phyloP scores from a whole-genome alignment of 2,113 vertebrate species.

The Prionailurus viverrinus region DNA sequence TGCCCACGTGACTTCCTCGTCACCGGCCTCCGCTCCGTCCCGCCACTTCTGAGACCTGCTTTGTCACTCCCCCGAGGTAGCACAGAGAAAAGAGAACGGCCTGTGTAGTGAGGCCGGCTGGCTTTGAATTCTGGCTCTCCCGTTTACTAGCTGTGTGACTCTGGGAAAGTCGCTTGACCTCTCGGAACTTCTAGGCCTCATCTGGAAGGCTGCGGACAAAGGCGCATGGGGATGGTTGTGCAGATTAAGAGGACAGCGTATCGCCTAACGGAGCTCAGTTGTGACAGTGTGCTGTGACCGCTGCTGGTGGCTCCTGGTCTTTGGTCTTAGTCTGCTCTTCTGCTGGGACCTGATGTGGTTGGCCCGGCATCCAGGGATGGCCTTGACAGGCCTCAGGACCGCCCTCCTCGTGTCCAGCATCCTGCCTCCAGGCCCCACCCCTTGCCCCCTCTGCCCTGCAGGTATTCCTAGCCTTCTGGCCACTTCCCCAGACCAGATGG shows the following conservation, averaged over 20 bases:
- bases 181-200: neutral
- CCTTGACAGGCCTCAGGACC: neutral
- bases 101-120: neutral
- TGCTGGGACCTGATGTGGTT: neutral
- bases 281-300: no score
- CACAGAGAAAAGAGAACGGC: neutral
- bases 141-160: neutral
- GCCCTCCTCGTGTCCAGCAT: fast-evolving
- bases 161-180: neutral
- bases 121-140: neutral
- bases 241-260: neutral
- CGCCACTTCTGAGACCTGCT: no score
- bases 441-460: neutral
- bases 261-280: neutral
- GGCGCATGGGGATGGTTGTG: neutral
- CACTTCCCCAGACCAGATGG: neutral
- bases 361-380: neutral
- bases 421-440: neutral
- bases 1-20: fast-evolving
- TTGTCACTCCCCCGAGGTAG: neutral
- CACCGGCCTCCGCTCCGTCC: neutral
- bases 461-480: neutral
- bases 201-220: neutral
- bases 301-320: neutral
- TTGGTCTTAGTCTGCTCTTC: neutral